phyloP scores from a whole-genome alignment of 2,113 vertebrate species.

The Proteles cristata region DNA sequence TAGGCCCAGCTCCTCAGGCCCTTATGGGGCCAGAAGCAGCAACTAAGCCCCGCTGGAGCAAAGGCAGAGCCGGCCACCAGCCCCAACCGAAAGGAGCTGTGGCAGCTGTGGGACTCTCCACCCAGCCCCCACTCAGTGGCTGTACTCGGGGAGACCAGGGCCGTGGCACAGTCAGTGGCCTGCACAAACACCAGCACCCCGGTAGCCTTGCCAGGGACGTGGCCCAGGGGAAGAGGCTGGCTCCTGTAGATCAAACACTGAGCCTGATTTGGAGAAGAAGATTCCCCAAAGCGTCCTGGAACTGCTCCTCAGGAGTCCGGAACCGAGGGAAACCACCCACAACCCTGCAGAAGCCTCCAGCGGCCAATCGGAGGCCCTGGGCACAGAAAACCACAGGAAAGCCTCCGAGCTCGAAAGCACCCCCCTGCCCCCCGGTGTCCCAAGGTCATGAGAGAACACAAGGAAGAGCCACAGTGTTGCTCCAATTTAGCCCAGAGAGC shows the following conservation, averaged over 20 bases:
- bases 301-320: slow-evolving; percentile 83
- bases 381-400: slow-evolving; percentile 69
- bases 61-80: slow-evolving; percentile 88
- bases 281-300: slow-evolving; percentile 78
- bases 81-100: slow-evolving; percentile 89
- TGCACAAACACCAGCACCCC: slow-evolving; percentile 88
- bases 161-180: slow-evolving; percentile 91
- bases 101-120: slow-evolving; percentile 89
- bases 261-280: slow-evolving; percentile 66
- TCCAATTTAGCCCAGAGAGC: slow-evolving; percentile 74
- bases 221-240: slow-evolving; percentile 93
- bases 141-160: slow-evolving; percentile 92
- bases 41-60: slow-evolving; percentile 28
- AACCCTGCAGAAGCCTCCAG: slow-evolving; percentile 82
- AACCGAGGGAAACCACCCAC: slow-evolving; percentile 81
- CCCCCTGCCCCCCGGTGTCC: slow-evolving; percentile 15
- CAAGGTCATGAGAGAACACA: slow-evolving; percentile 54
- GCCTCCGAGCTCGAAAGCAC: slow-evolving; percentile 59
- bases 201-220: slow-evolving; percentile 90
- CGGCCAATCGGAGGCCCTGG: slow-evolving; percentile 61
- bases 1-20: background rate
- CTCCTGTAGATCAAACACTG: slow-evolving; percentile 84
- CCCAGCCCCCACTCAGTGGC: slow-evolving; percentile 92
- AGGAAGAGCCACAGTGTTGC: slow-evolving; percentile 73
- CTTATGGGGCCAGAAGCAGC: background rate